Percentiles rank a stretch among this genome's conserved stretches.
phyloP scores from a whole-genome alignment of 2,797 vertebrate species.

The Acanthis flammea region DNA sequence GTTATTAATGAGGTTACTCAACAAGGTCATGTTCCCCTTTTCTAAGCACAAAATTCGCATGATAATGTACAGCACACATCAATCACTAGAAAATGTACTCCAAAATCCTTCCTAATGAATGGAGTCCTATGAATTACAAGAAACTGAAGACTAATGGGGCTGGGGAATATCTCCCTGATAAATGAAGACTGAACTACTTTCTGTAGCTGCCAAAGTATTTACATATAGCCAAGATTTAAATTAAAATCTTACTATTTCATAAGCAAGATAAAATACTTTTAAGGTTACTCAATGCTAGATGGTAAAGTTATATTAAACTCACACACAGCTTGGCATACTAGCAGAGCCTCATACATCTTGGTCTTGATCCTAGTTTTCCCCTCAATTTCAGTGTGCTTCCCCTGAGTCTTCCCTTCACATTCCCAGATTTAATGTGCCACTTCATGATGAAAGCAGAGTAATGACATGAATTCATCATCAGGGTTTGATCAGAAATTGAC shows the following conservation, averaged over 20 bases:
- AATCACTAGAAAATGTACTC: conserved; percentile 7
- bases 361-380: neutral
- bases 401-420: neutral
- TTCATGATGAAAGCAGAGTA: neutral
- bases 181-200: neutral
- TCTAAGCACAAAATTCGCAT: neutral
- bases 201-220: neutral
- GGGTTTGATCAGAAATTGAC: neutral
- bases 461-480: neutral
- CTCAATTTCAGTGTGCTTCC: neutral
- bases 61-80: neutral
- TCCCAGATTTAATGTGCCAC: neutral
- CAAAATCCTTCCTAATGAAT: conserved; percentile 19
- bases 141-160: neutral
- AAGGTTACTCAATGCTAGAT: neutral
- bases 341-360: neutral
- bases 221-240: neutral
- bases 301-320: neutral
- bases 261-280: neutral
- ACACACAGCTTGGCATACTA: neutral
- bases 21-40: conserved; percentile 38
- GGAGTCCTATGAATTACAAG: neutral
- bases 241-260: neutral
- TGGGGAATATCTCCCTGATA: neutral
- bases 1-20: conserved; percentile 43